Evolutionary conservation across 2,113 vertebrate species (phyloP).

Genomic region (Daubentonia madagascariensis): DNA sequence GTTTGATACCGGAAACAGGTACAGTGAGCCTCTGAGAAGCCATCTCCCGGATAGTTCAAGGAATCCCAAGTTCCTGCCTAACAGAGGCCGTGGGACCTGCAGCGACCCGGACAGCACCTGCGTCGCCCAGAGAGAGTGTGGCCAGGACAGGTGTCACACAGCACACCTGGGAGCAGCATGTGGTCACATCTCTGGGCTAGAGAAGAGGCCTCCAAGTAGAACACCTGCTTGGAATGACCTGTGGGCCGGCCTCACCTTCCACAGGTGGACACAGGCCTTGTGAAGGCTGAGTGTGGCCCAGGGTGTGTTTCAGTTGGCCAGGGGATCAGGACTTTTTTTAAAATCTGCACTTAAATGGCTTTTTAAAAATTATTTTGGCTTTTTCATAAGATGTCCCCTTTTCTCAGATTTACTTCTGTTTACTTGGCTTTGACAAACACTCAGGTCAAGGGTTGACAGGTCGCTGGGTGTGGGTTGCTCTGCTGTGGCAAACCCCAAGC

Average conservation of each 20-base stretch:
- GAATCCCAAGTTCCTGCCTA: fast-evolving
- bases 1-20: fast-evolving
- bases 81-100: fast-evolving
- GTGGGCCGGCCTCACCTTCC: not conserved
- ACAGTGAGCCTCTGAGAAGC: not conserved
- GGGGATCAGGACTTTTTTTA: not conserved
- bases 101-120: fast-evolving
- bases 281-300: not conserved
- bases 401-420: not conserved
- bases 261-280: fast-evolving
- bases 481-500: not conserved
- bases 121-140: no score
- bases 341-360: not conserved
- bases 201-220: not conserved
- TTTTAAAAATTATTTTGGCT: not conserved
- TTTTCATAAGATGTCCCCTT: not conserved
- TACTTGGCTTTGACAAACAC: not conserved
- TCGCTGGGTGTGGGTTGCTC: not conserved
- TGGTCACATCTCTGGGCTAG: not conserved
- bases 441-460: not conserved
- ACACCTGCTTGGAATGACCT: not conserved
- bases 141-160: fast-evolving
- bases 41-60: fast-evolving
- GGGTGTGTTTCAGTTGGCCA: fast-evolving
- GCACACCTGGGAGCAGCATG: fast-evolving